A percentile compares a stretch with the other conserved stretches of the same genome.
Evolutionary conservation across 2,797 vertebrate species (phyloP).

Genomic region (Cirrhinus molitorella): DNA sequence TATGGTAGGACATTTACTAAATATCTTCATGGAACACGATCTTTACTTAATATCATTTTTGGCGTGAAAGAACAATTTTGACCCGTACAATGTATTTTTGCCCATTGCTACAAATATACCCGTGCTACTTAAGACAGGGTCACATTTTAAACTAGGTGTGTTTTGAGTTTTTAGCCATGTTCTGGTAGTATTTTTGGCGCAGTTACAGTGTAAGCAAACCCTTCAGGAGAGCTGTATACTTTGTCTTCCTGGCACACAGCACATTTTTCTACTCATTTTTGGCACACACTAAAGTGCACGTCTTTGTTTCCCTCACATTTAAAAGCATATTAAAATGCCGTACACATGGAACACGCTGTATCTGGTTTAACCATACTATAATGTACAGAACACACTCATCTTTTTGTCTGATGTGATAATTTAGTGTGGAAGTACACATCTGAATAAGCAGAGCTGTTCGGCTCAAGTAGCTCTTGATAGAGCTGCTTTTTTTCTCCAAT

Average conservation of each 20-base stretch:
- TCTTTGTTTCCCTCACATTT: constrained; percentile 29
- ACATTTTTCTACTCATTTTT: constrained; percentile 20
- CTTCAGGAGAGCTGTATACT: constrained; percentile 15
- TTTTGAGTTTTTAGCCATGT: background rate
- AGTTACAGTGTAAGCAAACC: constrained; percentile 56
- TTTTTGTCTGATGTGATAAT: constrained; percentile 29
- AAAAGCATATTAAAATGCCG: constrained; percentile 31
- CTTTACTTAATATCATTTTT: too few relatives aligned
- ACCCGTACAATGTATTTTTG: too few relatives aligned
- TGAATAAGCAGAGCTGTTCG: constrained; percentile 36
- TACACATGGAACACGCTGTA: background rate
- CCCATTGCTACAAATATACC: too few relatives aligned
- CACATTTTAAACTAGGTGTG: background rate
- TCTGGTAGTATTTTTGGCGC: constrained; percentile 34
- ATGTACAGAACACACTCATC: background rate
- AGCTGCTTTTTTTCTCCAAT: background rate
- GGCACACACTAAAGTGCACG: constrained; percentile 54
- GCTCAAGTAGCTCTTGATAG: constrained; percentile 34
- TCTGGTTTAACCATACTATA: constrained; percentile 8
- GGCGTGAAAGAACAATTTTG: too few relatives aligned
- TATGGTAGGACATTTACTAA: too few relatives aligned
- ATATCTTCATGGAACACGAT: too few relatives aligned
- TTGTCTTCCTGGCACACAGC: background rate
- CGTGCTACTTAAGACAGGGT: too few relatives aligned
- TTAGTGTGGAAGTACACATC: constrained; percentile 22